Base-by-base conservation (phyloP, 2,888 invertebrate genomes). In the Drosophila nr. medialis region DNA sequence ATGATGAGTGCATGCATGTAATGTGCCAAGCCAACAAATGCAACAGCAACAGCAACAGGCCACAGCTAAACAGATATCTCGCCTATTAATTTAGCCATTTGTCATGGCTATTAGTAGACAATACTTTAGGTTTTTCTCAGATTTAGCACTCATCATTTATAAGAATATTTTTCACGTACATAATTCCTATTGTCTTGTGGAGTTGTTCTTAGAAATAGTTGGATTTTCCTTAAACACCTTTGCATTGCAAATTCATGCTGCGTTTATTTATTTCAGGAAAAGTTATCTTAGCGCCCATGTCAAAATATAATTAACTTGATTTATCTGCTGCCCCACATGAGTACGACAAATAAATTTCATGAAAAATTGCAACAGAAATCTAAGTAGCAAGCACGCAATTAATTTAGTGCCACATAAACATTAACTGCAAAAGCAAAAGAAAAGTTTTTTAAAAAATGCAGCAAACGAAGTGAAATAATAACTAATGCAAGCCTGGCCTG, bases 11-110 rank as follows among this genome's bases (percentile, higher is more conserved):
- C 77, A 75, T 70, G 75, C 67, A 72, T 78, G 76, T 77, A 72
- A 71, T 72, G 68, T 72, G 70, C 42, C 48, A 66, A 13, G 45
- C 24, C 30, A 56, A 6, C 34, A 36, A 24, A 49, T 36, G 42
- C 48, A 30, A n/a, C 30, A 30, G 1, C 42, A 42, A 42, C 42
- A 13, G 21, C 13, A 45, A 45, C 24, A 8, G 7, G 24, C 11
- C 2, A 13, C 18, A 34, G 18, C 24, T 30, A 34, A 29, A 36
- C 27, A 40, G 5, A 34, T 45, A 58, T 64, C 62, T 70, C 60
- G 64, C 68, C 81, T 79, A 80, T 85, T 82, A 83, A 87, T 82
- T 85, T 81, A 79, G 80, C 82, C 70, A 90, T 89, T 89, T 89
- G 90, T 86, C 86, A 88, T 74, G 81, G 81, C 81, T 77, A 78